These are phyloP conservation scores for Sesia bembeciformis DNA, from an alignment of 2,888 invertebrate genomes.

Conservation along the genomic window DNA sequence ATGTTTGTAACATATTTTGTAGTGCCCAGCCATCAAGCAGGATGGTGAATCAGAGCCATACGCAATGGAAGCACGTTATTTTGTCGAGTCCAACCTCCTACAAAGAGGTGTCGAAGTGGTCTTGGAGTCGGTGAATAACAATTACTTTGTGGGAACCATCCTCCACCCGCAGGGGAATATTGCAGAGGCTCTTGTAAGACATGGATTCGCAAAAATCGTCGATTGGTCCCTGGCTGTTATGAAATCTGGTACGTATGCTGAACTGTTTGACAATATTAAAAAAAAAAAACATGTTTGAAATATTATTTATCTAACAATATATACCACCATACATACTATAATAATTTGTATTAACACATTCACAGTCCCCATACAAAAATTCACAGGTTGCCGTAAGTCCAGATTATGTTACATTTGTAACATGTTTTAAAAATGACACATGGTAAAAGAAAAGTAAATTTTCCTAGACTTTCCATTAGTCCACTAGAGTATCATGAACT, in stretches of 20 bases:
- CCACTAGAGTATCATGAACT: too few relatives aligned
- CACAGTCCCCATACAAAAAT: too few relatives aligned
- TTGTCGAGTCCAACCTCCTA: constrained; percentile 91
- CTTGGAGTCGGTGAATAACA: constrained; percentile 93
- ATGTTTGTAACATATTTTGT: constrained; percentile 1
- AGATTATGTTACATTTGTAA: too few relatives aligned
- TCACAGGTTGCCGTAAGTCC: too few relatives aligned
- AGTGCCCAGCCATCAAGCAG: constrained; percentile 87
- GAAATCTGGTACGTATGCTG: constrained; percentile 46
- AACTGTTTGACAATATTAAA: not conserved
- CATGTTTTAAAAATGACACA: too few relatives aligned
- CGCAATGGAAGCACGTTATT: constrained; percentile 93
- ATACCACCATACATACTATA: too few relatives aligned
- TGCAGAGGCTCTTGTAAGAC: constrained; percentile 90
- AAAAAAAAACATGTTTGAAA: not conserved
- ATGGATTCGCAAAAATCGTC: constrained; percentile 93
- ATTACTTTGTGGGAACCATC: constrained; percentile 94
- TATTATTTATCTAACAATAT: not conserved
- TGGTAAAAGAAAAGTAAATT: too few relatives aligned
- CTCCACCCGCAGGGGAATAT: constrained; percentile 95
- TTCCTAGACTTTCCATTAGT: too few relatives aligned
- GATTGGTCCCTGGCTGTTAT: constrained; percentile 66
- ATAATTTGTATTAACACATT: too few relatives aligned
- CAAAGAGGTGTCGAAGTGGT: constrained; percentile 93
- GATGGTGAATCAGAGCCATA: constrained; percentile 81